Evolutionary conservation across 1,140 invertebrate genomes (phyloP), one percentile per base, ranked within the genome.

Genomic region (Planococcus citri): DNA sequence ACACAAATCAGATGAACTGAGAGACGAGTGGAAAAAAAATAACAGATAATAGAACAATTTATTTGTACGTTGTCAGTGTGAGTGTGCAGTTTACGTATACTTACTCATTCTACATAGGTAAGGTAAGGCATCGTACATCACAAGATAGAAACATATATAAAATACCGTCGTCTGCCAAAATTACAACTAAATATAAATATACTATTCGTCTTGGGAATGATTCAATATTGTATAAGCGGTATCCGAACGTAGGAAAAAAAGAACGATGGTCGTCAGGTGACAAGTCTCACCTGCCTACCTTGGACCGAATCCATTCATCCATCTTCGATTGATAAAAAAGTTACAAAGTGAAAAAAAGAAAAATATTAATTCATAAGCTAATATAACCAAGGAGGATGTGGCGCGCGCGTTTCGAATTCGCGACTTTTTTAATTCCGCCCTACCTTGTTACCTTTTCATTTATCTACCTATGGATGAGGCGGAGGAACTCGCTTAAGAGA

Each of bases 201-300:
- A 27, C 22, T 24, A 64, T 22, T 64, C 60, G 60, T 64, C 25
- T 64, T 64, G 60, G 60, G 60, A 64, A 64, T 64, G 60, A 64
- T 64, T 64, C 60, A 64, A 64, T 64, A 64, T 64, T 64, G 60
- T 64, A 64, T 64, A 64, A 64, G 60, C 25, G 60, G 25, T 64
- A 64, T 64, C 60, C 60, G 60, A 64, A 64, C 25, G 60, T 14
- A 58, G 51, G 21, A 58, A 58, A 58, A n/a, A n/a, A 58, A 58
- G 25, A 27, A 25, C 25, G 25, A 22, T 25, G 22, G 25, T 24
- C 22, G 21, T 64, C 60, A 64, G 60, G 60, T 64, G 60, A 64
- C 60, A 64, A 25, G 60, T 64, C 25, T 64, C 60, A 64, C 60
- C 60, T 64, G 60, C 60, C 60, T 64, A 64, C 60, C 60, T 64